Conservation (phyloP, 2,113 vertebrate genomes). For the Equus przewalskii region DNA sequence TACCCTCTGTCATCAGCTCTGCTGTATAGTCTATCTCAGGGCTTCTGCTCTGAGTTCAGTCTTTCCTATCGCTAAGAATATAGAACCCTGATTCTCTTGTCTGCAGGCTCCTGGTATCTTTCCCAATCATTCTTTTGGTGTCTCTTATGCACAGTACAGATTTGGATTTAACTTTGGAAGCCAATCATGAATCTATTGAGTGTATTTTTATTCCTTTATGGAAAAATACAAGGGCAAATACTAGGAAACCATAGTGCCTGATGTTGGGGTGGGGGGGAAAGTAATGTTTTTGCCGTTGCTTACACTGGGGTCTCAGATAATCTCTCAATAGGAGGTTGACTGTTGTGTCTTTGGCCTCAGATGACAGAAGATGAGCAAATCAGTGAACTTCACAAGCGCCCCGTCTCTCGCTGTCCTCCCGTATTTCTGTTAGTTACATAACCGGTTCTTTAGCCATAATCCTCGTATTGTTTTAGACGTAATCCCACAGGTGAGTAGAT, state of each 20-base stretch:
- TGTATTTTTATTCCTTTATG: slow-evolving; percentile 16
- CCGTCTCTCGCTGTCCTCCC: background rate
- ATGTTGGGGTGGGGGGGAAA: background rate
- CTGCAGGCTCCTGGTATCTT: background rate
- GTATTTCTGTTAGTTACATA: slow-evolving; percentile 58
- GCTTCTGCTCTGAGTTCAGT: background rate
- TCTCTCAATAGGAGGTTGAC: background rate
- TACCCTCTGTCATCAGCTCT: background rate
- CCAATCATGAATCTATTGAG: background rate
- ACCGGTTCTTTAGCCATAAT: slow-evolving; percentile 68
- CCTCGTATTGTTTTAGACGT: slow-evolving; percentile 64
- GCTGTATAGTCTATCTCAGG: background rate
- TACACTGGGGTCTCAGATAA: background rate
- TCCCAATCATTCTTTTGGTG: background rate
- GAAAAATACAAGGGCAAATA: background rate
- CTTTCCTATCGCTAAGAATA: background rate
- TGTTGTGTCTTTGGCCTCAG: background rate
- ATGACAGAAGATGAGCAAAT: background rate
- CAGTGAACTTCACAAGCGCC: background rate
- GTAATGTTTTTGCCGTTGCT: background rate
- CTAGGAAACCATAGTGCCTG: background rate
- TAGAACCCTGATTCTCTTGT: background rate
- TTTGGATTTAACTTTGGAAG: slow-evolving; percentile 41
- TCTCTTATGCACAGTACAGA: background rate
- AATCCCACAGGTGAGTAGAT: slow-evolving; percentile 69